Base-by-base conservation (phyloP, 2,113 vertebrate genomes). In the Sorex fumeus region DNA sequence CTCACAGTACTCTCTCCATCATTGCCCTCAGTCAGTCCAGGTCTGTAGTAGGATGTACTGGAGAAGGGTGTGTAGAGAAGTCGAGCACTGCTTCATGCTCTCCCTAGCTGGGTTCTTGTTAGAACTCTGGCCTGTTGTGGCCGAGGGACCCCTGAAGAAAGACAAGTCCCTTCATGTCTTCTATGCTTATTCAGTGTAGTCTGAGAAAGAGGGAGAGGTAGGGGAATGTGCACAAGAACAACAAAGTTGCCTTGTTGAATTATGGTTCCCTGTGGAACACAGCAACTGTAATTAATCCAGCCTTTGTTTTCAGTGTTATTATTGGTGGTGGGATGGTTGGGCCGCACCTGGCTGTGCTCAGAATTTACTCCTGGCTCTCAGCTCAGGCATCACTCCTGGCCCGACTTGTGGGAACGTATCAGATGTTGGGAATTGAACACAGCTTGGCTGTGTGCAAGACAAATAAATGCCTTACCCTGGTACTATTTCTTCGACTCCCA, bases 61-160 rank as follows among this genome's bases (percentile, higher is more conserved):
- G 45, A 75, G 74, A 80, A 50, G 13, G 81, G 57, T 10, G 3
- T n/a, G 34, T 7, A 32, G 53, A 62, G 53, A 32, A 76, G 5
- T 7, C 9, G 13, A 13, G 21, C 53, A 80, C 9, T 32, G 1
- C 9, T 34, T 11, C 1, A 6, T 3, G 13, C 0, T 21, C 18
- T 32, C 8, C 32, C 53, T 13, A 18, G 34, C 32, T 1, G 7
- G 13, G 66, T 76, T 9, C 60, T 9, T 4, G 4, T 28, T 21
- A 50, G 25, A 45, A 1, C 27, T 75, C 67, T 62, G 32, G 4
- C 34, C 15, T 1, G 21, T 60, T 32, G 3, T 6, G 71, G 40
- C 79, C 11, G 13, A 72, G 66, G 6, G 0, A 10, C n/a, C 43
- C 28, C 18, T 16, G 11, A 69, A 45, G 30, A 30, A 60, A 30